These are phyloP conservation scores for Saturnia japonica DNA, from an alignment of 2,888 invertebrate species.

Conservation along the genomic window DNA sequence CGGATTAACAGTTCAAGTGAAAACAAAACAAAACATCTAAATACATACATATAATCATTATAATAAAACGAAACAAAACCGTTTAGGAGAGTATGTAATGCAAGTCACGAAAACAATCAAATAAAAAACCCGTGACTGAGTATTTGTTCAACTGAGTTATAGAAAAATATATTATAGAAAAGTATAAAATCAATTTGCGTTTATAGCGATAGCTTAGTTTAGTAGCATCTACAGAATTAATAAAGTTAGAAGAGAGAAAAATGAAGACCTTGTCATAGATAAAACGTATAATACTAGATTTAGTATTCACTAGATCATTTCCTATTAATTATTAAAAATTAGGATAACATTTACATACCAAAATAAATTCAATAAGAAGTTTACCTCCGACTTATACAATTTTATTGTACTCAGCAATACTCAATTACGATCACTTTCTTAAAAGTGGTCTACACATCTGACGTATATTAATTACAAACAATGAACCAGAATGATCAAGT, in stretches of 20 bases:
- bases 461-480: constrained; percentile 13
- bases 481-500: constrained; percentile 16
- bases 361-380: not conserved
- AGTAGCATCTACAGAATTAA: not conserved
- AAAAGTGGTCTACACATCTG: constrained; percentile 7
- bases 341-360: not conserved
- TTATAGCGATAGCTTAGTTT: not conserved
- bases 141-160: not conserved
- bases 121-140: constrained; percentile 29
- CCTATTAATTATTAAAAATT: not conserved
- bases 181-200: not conserved
- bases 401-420: not conserved
- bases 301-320: not conserved
- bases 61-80: not conserved
- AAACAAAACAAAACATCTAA: too few relatives aligned
- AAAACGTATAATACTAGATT: not conserved
- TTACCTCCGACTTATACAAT: too few relatives aligned
- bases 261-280: not conserved
- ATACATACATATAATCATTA: too few relatives aligned
- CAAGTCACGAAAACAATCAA: constrained; percentile 52
- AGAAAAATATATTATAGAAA: too few relatives aligned
- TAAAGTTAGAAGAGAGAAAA: not conserved
- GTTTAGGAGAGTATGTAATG: constrained; percentile 29
- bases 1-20: too few relatives aligned
- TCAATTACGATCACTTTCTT: not conserved